Evolutionary conservation across 2,113 vertebrate species (phyloP), one percentile per base, ranked within the genome.

Genomic region (Odocoileus hemionus): DNA sequence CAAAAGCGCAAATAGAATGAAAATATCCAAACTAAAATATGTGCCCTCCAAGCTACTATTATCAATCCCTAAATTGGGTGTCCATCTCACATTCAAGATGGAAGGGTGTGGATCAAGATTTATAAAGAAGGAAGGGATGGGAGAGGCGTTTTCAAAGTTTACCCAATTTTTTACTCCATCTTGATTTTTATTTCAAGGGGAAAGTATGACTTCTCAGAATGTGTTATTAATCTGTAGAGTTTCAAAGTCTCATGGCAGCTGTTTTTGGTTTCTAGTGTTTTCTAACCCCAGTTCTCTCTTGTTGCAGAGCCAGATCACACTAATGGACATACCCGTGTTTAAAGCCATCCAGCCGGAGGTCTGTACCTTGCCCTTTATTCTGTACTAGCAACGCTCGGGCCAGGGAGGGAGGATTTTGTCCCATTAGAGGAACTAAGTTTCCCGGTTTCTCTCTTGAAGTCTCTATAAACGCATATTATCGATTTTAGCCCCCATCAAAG

Each of bases 271-370:
- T 30, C 16, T 10, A 64, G 80, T 39, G 2, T 91, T 61, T 89
- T 74, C 93, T 98, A 96, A 98, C 30, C 0, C 57, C 21, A 0
- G 1, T 83, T 89, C 97, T 30, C 97, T 97, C 98, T 90, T 95
- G 1, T 99, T 98, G 57, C 98, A 99, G 99, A 99, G 99, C 98
- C 99, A 99, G 98, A 99, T 99, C 98, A 99, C 99, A 0, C 43
- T 99, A 98, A 99, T 99, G 99, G 99, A 99, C 95, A 98, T 99
- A 36, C 99, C 99, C 25, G 99, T 99, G 90, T 99, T 99, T 96
- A 99, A 99, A 99, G 99, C 99, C 86, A 99, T 99, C 98, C 99
- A 99, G 86, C 99, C 99, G 6, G 99, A 99, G 99, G 99, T 99
- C 98, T 97, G 98, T 98, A 97, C 93, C 76, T 45, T 54, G 30